Evolutionary conservation across 1,140 invertebrate species (phyloP).

Genomic region (Armadillidium nasatum): DNA sequence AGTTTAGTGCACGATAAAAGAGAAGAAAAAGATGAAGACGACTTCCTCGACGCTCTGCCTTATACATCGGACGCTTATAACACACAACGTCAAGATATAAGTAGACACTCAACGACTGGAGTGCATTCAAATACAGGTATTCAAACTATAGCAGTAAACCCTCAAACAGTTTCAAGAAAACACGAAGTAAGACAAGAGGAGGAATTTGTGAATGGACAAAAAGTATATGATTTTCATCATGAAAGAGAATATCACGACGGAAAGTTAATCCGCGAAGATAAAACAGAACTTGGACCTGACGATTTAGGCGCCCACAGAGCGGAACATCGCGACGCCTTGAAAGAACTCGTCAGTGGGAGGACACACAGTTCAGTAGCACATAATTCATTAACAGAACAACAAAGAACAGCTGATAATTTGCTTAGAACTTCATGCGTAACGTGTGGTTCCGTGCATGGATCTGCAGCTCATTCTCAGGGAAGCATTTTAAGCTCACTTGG

Average conservation of each 20-base stretch:
- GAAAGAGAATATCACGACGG: conserved; percentile 27
- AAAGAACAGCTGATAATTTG: background rate
- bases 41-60: background rate
- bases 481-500: background rate
- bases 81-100: background rate
- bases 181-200: conserved; percentile 25
- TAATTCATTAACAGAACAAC: background rate
- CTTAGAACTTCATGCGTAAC: background rate
- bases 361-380: conserved; percentile 7
- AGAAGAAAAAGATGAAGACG: conserved; percentile 23
- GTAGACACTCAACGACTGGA: background rate
- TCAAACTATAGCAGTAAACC: background rate
- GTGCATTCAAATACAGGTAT: background rate
- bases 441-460: background rate
- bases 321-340: conserved; percentile 21
- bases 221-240: conserved; percentile 22
- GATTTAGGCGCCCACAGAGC: conserved; percentile 12
- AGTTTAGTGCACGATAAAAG: conserved; percentile 19
- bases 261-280: conserved; percentile 25
- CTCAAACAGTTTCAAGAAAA: conserved; percentile 15
- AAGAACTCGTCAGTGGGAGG: conserved; percentile 21
- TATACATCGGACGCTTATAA: background rate
- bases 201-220: conserved; percentile 25
- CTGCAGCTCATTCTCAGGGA: background rate
- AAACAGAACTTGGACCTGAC: conserved; percentile 23